Base-by-base conservation (phyloP, 2,797 vertebrate genomes). In the Apogon talboti region DNA sequence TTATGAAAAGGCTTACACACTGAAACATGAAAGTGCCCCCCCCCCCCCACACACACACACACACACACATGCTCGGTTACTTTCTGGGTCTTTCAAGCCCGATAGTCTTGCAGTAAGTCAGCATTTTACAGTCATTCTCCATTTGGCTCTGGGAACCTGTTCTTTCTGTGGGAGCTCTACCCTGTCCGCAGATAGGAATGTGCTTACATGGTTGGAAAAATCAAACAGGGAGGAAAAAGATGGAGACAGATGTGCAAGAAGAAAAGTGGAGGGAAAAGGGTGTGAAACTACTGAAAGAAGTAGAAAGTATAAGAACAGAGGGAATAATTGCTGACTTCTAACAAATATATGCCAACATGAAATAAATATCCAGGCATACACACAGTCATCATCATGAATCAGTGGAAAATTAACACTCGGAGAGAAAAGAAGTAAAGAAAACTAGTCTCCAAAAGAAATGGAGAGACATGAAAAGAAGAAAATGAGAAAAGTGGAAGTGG, bases 141-240 rank as follows among this genome's bases (percentile, higher is more conserved):
- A 41, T 61, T 85, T 63, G 51, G 76, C 78, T 85, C 70, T 77
- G 79, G 78, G 85, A 92, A 87, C 81, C 79, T 83, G 74, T 48
- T 87, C 72, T 82, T 87, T 74, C 87, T 83, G 80, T 83, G 76
- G 80, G 82, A 88, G 78, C 74, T 59, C 67, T 56, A 73, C 78
- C 66, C 81, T 68, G 78, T 90, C 85, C 84, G 77, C 77, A 84
- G 64, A 42, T 64, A 86, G 86, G 92, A 93, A 94, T 93, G 88
- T 92, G 90, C 92, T 92, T 92, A 89, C 87, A 88, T 51, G 65
- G 76, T 78, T 88, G 90, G 90, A 92, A 93, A 90, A 87, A 68
- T 73, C 64, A 49, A 81, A 84, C 70, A 65, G 61, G 41, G 66
- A 69, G 73, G 67, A 73, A 77, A 74, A 57, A 70, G 61, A 84